Evolutionary conservation across 2,797 vertebrate genomes (phyloP), one percentile per base, ranked within the genome.

Genomic region (Sibirionetta formosa): DNA sequence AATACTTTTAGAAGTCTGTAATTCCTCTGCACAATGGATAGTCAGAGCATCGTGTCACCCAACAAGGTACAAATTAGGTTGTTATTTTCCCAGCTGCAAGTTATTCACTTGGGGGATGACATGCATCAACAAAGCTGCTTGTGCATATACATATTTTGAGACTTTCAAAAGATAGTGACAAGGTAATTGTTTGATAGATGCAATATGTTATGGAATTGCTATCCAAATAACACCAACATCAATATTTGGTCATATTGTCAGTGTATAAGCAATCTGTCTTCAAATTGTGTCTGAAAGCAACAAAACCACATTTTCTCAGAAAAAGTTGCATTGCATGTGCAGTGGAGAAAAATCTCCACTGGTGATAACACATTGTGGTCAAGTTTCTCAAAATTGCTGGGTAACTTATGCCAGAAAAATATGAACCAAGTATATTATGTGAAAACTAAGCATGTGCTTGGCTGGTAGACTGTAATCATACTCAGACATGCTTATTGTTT

Each of bases 121-220:
- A 44, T 44, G n/a, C 66, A 33, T 79, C 54, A 86, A 27, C 51
- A 90, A 82, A 82, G 50, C 73, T 86, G 78, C 71, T 88, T 58
- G 61, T 90, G 60, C 58, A 35, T 57, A 51, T 86, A 72, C 19
- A 0, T 77, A 36, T 75, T 80, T 63, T 20, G 70, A 33, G 36
- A n/a, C n/a, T 84, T 80, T 76, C 87, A 93, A 94, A 91, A 93
- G 79, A 58, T 86, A 93, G 23, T 86, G 88, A 95, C 81, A 93
- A 88, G 80, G 70, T 96, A 94, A 94, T 91, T 90, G 82, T 53
- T 86, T 94, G 90, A 95, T 86, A 84, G 80, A 82, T 86, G 77
- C 80, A 86, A 18, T 88, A 42, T 88, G 73, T 70, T 90, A 76
- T 50, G 44, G 77, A 40, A 46, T 33, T 0, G 0, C 56, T 76